Percentiles rank a stretch among this genome's conserved stretches.
Evolutionary conservation across 1,140 invertebrate species (phyloP).

Genomic region (Microplitis demolitor): DNA sequence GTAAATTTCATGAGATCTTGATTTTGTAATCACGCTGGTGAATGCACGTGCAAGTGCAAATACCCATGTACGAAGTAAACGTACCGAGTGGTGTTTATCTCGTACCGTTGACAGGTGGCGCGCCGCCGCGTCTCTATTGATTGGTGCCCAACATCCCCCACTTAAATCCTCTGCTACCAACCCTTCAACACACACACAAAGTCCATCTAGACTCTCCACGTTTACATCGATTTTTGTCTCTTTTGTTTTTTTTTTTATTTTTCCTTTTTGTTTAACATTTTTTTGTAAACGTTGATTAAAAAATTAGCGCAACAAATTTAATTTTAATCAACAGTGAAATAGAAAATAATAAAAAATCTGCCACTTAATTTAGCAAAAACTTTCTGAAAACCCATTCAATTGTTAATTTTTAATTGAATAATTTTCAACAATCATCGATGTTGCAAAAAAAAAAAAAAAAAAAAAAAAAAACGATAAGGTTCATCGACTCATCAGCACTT

Average conservation of each 20-base stretch:
- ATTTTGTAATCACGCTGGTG: not conserved
- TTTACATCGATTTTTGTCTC: slow-evolving; percentile 5
- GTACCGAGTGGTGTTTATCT: slow-evolving; percentile 35
- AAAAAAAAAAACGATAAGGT: too few relatives aligned
- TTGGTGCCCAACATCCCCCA: slow-evolving; percentile 36
- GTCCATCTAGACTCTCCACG: slow-evolving; percentile 1
- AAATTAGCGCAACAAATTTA: too few relatives aligned
- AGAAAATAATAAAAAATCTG: too few relatives aligned
- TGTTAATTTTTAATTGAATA: too few relatives aligned
- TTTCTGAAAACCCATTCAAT: too few relatives aligned
- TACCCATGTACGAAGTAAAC: slow-evolving; percentile 5
- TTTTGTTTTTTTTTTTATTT: not conserved
- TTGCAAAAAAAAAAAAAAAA: too few relatives aligned
- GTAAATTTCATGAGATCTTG: not conserved
- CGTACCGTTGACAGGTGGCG: slow-evolving; percentile 48
- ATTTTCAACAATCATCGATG: too few relatives aligned
- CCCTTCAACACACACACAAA: not conserved
- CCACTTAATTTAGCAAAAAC: too few relatives aligned
- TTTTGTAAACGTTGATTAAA: too few relatives aligned
- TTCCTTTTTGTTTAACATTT: not conserved
- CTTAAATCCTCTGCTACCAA: not conserved
- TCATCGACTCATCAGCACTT: too few relatives aligned
- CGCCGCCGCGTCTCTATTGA: slow-evolving; percentile 51
- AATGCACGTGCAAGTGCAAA: slow-evolving; percentile 9
- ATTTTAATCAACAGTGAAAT: too few relatives aligned